Evolutionary conservation across 2,888 invertebrate genomes (phyloP), one percentile per base, ranked within the genome.

Genomic region (Orthonychiurus folsomi): DNA sequence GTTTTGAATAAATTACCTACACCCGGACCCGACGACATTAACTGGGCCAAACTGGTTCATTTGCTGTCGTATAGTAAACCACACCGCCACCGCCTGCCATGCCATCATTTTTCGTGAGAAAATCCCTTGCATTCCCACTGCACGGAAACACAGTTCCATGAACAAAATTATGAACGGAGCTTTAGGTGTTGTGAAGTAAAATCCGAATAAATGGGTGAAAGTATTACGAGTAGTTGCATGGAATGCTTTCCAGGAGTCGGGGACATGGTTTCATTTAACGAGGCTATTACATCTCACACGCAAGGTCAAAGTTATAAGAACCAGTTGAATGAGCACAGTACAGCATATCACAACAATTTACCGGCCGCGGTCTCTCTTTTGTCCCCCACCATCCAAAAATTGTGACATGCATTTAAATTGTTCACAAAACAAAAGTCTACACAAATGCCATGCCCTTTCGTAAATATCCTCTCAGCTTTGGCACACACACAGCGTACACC

Each of bases 371-470:
- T 15, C 37, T 9, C n/a, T n/a, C n/a, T n/a, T n/a, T n/a, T n/a
- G n/a, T n/a, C 37, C 37, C 9, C 37, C 37, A 37, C 37, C 37
- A 37, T 37, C 37, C 15, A 37, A n/a, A n/a, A 37, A 37, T 37
- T 37, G 37, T 37, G 37, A 37, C 37, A 37, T 37, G 37, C 37
- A 37, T 37, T 37, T 37, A 37, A 37, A 37, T 37, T 37, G 37
- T 37, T 37, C 37, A 37, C 37, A 37, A 37, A 37, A 5, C 5
- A 37, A 37, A 15, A 37, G 37, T 37, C 37, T 37, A 15, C 37
- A 37, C 15, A 15, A 37, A 37, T 9, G 15, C 37, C 37, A 37
- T 15, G n/a, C n/a, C n/a, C n/a, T n/a, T n/a, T n/a, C n/a, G n/a
- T n/a, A n/a, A n/a, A n/a, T n/a, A n/a, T n/a, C n/a, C n/a, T n/a